Conservation (phyloP, 2,113 vertebrate species). For the Austrofundulus limnaeus region DNA sequence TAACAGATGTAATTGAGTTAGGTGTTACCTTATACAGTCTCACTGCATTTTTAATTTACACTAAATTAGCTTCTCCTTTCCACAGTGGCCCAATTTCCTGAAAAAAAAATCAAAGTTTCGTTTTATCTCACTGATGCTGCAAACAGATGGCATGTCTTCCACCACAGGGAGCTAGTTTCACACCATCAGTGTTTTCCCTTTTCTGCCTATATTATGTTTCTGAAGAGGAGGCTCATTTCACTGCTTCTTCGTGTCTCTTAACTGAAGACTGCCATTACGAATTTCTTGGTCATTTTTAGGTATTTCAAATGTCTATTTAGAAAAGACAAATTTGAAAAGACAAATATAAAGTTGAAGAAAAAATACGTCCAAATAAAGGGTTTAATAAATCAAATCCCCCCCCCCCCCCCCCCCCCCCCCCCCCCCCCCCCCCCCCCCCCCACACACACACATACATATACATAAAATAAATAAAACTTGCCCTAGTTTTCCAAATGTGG, state of each 20-base stretch:
- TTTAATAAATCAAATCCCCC: neutral
- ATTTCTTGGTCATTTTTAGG: neutral
- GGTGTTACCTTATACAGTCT: neutral
- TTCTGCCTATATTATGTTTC: constrained; percentile 1
- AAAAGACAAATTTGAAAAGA: neutral
- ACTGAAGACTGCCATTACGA: neutral
- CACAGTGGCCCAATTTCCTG: constrained; percentile 46
- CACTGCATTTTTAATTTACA: constrained; percentile 14
- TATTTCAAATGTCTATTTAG: neutral
- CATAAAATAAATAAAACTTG: no score
- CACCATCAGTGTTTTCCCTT: constrained; percentile 18
- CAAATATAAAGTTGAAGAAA: no score
- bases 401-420: no score
- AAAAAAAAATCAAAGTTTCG: constrained; percentile 38
- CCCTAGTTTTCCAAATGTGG: no score
- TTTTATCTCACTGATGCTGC: constrained; percentile 24
- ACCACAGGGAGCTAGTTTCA: constrained; percentile 15
- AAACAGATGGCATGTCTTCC: constrained; percentile 41
- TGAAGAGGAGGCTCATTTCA: constrained; percentile 2
- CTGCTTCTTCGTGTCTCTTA: neutral
- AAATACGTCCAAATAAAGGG: neutral
- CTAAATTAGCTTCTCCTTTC: constrained; percentile 9
- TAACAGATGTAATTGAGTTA: neutral
- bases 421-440: no score
- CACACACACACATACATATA: no score